Conservation (phyloP, 2,888 invertebrate species). For the Spodoptera exigua region DNA sequence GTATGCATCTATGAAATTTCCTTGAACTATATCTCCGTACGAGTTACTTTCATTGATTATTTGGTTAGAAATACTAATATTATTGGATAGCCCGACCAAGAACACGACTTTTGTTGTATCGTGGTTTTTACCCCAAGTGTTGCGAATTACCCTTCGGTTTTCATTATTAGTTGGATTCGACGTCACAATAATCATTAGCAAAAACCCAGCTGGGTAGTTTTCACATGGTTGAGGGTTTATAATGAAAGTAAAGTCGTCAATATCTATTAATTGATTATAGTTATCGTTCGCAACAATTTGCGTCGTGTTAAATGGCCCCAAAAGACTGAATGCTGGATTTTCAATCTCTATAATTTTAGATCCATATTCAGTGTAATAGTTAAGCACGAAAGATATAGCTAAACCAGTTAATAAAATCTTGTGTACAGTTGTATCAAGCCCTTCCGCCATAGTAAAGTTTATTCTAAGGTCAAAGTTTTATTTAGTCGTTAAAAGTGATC, state of each 20-base stretch:
- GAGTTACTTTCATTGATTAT: constrained; percentile 88
- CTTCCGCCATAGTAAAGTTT: constrained; percentile 60
- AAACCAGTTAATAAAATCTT: constrained; percentile 62
- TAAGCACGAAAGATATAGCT: constrained; percentile 61
- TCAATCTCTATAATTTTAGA: constrained; percentile 55
- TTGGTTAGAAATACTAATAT: constrained; percentile 64
- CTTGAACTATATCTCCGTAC: constrained; percentile 93
- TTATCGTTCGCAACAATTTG: constrained; percentile 61
- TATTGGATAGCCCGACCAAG: constrained; percentile 88
- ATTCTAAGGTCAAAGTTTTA: not conserved
- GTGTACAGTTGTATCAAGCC: constrained; percentile 65
- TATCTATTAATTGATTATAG: constrained; percentile 84
- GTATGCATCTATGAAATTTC: constrained; percentile 93
- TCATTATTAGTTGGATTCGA: constrained; percentile 91
- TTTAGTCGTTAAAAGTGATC: too few relatives aligned
- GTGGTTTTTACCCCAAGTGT: constrained; percentile 92
- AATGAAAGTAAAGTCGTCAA: constrained; percentile 90
- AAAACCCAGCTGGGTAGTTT: constrained; percentile 75
- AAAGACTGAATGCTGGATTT: constrained; percentile 69
- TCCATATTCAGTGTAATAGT: constrained; percentile 57
- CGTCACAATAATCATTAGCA: constrained; percentile 91
- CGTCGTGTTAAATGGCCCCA: constrained; percentile 68
- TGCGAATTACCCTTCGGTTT: constrained; percentile 91
- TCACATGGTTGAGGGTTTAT: constrained; percentile 89
- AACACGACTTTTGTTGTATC: constrained; percentile 90